Evolutionary conservation across 2,113 vertebrate species (phyloP), one percentile per base, ranked within the genome.

Genomic region (Pedetes capensis): DNA sequence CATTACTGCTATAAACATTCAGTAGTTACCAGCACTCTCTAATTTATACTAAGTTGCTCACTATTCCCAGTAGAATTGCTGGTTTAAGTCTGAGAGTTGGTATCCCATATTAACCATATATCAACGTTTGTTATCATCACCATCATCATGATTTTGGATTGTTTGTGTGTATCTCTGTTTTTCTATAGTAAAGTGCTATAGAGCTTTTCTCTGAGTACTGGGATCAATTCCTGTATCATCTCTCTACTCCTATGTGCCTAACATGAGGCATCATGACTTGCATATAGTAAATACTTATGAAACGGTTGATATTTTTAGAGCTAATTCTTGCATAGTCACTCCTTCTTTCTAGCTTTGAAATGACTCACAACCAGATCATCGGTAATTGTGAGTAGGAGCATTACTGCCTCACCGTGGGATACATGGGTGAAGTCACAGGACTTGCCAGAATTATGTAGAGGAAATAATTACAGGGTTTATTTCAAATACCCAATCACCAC

Each of bases 401-500:
- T n/a, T 32, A 44, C 17, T 25, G 34, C 80, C n/a, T 86, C 34
- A 75, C 20, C 27, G 4, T 84, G 11, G 34, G 44, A 49, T 63
- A 20, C 9, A 20, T 2, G 57, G n/a, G 8, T 39, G 39, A 74
- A 20, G 27, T 94, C 37, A 81, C n/a, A 81, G 0, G 8, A n/a
- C 1, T 47, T 85, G 22, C 39, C 42, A 89, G 55, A 27, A 47
- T 29, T 89, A 1, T 55, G 4, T 25, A 74, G 39, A 78, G 7
- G 8, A 57, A 69, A 68, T 64, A 44, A 55, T 47, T 68, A 13
- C 12, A 87, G 42, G 14, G 1, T 96, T 97, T 90, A 10, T 14
- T 86, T 93, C 91, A 96, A 95, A 72, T 9, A 37, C 29, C 27
- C 83, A 96, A 95, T 59, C 20, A 53, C 27, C 32, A 1, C 11